Conservation (phyloP, 23 tunicate genomes). For the Diplosoma virens region DNA sequence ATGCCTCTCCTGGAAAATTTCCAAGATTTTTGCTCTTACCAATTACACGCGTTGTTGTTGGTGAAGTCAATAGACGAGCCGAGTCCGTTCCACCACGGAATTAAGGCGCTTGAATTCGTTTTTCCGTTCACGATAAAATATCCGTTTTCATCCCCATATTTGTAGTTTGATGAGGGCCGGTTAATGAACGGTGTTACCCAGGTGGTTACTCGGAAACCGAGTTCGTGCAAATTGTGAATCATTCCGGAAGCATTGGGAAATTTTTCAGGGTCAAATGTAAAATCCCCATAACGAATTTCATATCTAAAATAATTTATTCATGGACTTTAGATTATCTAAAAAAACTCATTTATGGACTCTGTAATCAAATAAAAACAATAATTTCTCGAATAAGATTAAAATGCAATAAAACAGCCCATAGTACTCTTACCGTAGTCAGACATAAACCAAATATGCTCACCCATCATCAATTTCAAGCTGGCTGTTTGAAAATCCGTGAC, state of each 20-base stretch:
- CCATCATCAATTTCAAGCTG: constrained; percentile 90
- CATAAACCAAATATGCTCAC: too few relatives aligned
- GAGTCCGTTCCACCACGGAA: constrained; percentile 61
- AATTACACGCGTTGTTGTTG: constrained; percentile 51
- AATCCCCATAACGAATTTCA: constrained; percentile 61
- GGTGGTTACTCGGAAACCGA: constrained; percentile 65
- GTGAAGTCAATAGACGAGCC: constrained; percentile 57
- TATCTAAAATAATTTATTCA: too few relatives aligned
- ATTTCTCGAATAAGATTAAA: too few relatives aligned
- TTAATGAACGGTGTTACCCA: constrained; percentile 95
- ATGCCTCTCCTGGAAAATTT: too few relatives aligned
- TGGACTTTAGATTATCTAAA: too few relatives aligned
- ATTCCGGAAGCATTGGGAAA: constrained; percentile 65
- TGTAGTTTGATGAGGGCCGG: constrained; percentile 20
- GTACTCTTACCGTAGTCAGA: too few relatives aligned
- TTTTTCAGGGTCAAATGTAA: constrained; percentile 73
- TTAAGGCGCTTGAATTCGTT: constrained; percentile 22
- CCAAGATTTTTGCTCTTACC: too few relatives aligned
- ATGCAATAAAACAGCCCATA: too few relatives aligned
- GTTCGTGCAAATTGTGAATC: constrained; percentile 56
- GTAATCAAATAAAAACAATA: too few relatives aligned
- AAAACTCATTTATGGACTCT: too few relatives aligned
- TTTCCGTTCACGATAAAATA: constrained; percentile 38
- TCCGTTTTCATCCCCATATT: neutral
- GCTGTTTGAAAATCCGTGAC: constrained; percentile 59